Evolutionary conservation across 2,888 invertebrate species (phyloP).

Genomic region (Andrena marginata): DNA sequence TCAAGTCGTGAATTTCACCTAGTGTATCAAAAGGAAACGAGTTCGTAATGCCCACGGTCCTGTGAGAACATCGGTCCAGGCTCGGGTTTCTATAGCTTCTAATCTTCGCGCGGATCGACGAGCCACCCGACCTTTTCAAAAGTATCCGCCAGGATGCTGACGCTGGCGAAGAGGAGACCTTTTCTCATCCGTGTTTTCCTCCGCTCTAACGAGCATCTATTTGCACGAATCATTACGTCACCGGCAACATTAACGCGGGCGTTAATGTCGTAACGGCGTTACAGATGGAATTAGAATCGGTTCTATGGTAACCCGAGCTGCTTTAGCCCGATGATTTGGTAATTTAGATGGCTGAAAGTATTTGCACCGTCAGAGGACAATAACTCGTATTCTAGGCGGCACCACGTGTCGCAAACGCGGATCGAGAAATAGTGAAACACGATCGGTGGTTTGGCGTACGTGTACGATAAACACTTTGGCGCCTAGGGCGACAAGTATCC

Average conservation of each 20-base stretch:
- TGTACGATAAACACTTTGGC: conserved; percentile 32
- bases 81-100: neutral
- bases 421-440: conserved; percentile 51
- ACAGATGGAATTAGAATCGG: conserved; percentile 63
- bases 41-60: neutral
- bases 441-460: conserved; percentile 29
- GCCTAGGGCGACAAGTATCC: conserved; percentile 14
- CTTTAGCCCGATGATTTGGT: conserved; percentile 58
- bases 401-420: conserved; percentile 42
- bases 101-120: conserved; percentile 51
- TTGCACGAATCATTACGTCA: conserved; percentile 49
- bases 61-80: conserved; percentile 16
- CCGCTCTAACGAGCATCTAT: conserved; percentile 44
- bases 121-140: conserved; percentile 51
- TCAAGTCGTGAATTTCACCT: conserved; percentile 1
- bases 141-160: conserved; percentile 27
- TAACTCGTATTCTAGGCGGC: conserved; percentile 52
- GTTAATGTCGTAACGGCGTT: conserved; percentile 65
- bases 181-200: conserved; percentile 47
- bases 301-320: conserved; percentile 64
- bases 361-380: conserved; percentile 61
- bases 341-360: conserved; percentile 50
- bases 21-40: neutral
- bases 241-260: conserved; percentile 21
- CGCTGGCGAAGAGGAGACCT: conserved; percentile 41